Evolutionary conservation across 1,140 invertebrate species (phyloP).

Genomic region (Dendroctonus valens): DNA sequence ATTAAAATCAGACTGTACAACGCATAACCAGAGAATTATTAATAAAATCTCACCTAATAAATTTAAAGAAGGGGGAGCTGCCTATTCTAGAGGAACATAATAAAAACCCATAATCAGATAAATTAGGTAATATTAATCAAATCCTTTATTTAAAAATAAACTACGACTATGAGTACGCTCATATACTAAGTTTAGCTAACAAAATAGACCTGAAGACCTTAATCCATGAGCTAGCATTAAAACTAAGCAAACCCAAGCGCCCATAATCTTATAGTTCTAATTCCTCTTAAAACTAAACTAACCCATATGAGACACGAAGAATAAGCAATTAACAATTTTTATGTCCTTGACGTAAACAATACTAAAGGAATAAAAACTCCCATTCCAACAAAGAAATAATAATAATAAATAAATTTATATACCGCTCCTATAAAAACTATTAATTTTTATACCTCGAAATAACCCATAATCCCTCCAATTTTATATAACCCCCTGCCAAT

Average conservation of each 20-base stretch:
- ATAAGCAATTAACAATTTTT: constrained; percentile 64
- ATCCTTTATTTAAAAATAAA: too few relatives aligned
- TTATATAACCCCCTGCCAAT: constrained; percentile 67
- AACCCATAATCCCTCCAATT: constrained; percentile 67
- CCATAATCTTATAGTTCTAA: constrained; percentile 53
- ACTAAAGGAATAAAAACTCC: constrained; percentile 58
- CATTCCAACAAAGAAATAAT: constrained; percentile 57
- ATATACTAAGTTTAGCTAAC: constrained; percentile 65
- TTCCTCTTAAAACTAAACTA: constrained; percentile 54
- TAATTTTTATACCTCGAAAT: constrained; percentile 55
- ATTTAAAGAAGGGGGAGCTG: too few relatives aligned
- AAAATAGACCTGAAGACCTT: constrained; percentile 68
- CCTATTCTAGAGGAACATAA: too few relatives aligned
- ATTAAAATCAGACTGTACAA: constrained; percentile 51
- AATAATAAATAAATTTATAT: constrained; percentile 50
- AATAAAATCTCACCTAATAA: constrained; percentile 62
- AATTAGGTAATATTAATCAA: too few relatives aligned
- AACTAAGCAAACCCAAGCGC: constrained; percentile 53
- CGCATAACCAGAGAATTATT: constrained; percentile 58
- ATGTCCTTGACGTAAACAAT: constrained; percentile 61
- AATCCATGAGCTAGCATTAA: constrained; percentile 65
- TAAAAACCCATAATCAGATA: too few relatives aligned
- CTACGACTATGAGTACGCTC: constrained; percentile 53
- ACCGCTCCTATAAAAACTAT: constrained; percentile 36
- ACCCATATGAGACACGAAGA: constrained; percentile 64